These are phyloP conservation scores for Amia ocellicauda DNA, from an alignment of 2,113 vertebrate species.

Conservation along the genomic window DNA sequence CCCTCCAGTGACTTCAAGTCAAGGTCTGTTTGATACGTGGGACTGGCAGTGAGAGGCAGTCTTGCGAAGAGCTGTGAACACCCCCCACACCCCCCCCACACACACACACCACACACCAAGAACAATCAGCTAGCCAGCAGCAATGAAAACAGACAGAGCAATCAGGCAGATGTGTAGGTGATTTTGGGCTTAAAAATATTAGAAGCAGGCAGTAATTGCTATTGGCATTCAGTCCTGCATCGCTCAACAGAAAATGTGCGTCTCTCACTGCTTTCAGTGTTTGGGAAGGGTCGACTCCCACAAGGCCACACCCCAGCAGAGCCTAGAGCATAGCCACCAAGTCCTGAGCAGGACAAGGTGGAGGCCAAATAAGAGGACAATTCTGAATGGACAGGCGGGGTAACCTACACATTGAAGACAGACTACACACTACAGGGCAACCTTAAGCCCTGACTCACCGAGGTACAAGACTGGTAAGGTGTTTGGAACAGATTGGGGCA, in stretches of 20 bases:
- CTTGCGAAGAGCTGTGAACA: not conserved
- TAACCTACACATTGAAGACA: too few species aligned
- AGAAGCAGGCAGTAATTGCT: not conserved
- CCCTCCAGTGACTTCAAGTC: not conserved
- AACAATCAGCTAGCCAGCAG: not conserved
- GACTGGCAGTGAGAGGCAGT: not conserved
- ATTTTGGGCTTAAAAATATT: not conserved
- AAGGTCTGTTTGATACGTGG: not conserved
- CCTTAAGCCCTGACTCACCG: too few species aligned
- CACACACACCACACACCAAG: not conserved
- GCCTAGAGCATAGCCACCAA: too few species aligned
- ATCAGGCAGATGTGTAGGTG: not conserved
- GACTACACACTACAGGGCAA: too few species aligned
- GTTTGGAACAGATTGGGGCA: too few species aligned
- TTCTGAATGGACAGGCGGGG: too few species aligned
- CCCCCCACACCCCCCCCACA: not conserved
- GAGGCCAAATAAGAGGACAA: too few species aligned
- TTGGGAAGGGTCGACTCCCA: not conserved
- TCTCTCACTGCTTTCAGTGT: too few species aligned
- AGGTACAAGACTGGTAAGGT: too few species aligned
- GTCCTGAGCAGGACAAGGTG: too few species aligned
- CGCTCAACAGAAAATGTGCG: too few species aligned
- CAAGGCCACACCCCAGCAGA: not conserved
- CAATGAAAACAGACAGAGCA: conserved; percentile 3
- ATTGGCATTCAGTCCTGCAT: conserved; percentile 10